These are phyloP conservation scores for Stegostoma tigrinum DNA, from an alignment of 2,113 vertebrate species.

Conservation along the genomic window DNA sequence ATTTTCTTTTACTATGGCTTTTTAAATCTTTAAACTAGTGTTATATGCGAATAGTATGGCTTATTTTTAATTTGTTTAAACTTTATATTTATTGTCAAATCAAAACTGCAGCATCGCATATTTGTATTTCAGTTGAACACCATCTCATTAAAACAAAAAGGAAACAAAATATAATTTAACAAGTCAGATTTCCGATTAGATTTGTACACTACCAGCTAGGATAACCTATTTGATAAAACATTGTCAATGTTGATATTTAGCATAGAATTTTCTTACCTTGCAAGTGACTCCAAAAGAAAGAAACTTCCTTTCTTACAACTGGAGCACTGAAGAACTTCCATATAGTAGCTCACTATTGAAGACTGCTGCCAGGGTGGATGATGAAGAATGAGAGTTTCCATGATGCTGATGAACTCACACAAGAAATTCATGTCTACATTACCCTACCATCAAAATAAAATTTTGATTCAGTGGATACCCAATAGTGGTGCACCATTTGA, in stretches of 20 bases:
- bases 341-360: constrained; percentile 63
- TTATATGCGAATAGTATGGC: no score
- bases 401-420: constrained; percentile 58
- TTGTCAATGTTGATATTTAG: neutral
- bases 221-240: neutral
- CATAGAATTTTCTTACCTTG: constrained; percentile 62
- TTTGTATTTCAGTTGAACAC: no score
- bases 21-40: no score
- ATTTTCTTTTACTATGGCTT: no score
- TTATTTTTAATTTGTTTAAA: no score
- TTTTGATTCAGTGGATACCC: neutral
- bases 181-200: no score
- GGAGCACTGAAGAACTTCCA: constrained; percentile 81
- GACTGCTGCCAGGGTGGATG: constrained; percentile 77
- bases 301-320: constrained; percentile 72
- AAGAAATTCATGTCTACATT: constrained; percentile 55
- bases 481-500: neutral
- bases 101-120: no score
- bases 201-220: no score
- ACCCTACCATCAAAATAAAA: constrained; percentile 58
- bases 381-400: constrained; percentile 62
- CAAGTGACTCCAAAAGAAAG: constrained; percentile 69
- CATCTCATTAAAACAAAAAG: no score
- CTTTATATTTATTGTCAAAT: no score
- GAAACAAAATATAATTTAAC: no score